phyloP scores from a whole-genome alignment of 2,888 invertebrate species.

The Hypselothyrea guttata region DNA sequence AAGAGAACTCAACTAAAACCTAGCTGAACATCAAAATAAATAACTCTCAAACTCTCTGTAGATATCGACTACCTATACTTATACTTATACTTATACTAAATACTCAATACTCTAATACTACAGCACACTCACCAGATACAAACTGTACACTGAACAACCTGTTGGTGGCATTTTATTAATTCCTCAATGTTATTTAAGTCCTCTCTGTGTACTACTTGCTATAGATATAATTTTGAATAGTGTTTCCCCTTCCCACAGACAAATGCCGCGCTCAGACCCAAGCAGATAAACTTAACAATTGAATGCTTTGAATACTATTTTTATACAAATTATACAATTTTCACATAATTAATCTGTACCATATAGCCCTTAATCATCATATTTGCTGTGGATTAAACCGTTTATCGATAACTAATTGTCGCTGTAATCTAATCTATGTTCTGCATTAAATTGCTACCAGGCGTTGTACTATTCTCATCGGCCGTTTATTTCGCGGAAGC shows the following conservation, averaged over 20 bases:
- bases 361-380: background rate
- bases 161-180: background rate
- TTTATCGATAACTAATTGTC: slow-evolving; percentile 36
- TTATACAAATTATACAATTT: too few relatives aligned
- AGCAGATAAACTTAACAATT: slow-evolving; percentile 61
- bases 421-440: slow-evolving; percentile 53
- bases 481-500: slow-evolving; percentile 99
- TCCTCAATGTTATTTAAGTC: too few relatives aligned
- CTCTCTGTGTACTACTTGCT: too few relatives aligned
- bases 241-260: slow-evolving; percentile 10
- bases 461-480: slow-evolving; percentile 99
- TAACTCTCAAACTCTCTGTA: background rate
- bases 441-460: slow-evolving; percentile 83
- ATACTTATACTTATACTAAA: too few relatives aligned
- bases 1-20: slow-evolving; percentile 4
- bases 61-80: background rate
- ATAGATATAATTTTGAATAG: slow-evolving; percentile 2
- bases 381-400: slow-evolving; percentile 8
- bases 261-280: slow-evolving; percentile 53
- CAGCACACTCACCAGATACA: background rate
- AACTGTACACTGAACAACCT: slow-evolving; percentile 13
- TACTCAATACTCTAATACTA: too few relatives aligned
- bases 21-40: background rate
- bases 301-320: too few relatives aligned
- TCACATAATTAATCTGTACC: too few relatives aligned